Evolutionary conservation across 1,140 invertebrate species (phyloP).

Genomic region (Melanaphis sacchari): DNA sequence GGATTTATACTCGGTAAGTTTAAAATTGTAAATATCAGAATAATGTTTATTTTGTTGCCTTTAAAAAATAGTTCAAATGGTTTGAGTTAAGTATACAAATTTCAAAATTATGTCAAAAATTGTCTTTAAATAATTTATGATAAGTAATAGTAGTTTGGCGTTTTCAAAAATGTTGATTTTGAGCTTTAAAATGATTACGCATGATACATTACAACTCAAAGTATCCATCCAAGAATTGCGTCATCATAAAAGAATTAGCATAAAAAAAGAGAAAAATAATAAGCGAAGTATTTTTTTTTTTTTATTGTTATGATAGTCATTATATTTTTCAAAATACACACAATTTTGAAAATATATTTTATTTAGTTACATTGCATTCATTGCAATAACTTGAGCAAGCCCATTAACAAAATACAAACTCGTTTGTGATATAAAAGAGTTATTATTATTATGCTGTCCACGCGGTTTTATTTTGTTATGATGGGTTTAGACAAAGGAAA

Average conservation of each 20-base stretch:
- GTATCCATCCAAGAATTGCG: background rate
- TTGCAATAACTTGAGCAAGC: background rate
- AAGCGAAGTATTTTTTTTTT: slow-evolving; percentile 7
- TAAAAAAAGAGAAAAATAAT: background rate
- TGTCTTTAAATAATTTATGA: background rate
- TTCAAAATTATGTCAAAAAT: background rate
- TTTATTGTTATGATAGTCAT: background rate
- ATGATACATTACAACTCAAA: background rate
- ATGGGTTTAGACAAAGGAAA: background rate
- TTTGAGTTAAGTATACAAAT: background rate
- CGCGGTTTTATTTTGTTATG: background rate
- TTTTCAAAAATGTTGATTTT: slow-evolving; percentile 19
- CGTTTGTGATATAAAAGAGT: background rate
- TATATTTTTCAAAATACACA: slow-evolving; percentile 9
- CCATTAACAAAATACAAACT: slow-evolving; percentile 25
- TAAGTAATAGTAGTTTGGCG: background rate
- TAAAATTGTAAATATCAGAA: background rate
- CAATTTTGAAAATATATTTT: background rate
- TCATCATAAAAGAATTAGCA: background rate
- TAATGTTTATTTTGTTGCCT: background rate
- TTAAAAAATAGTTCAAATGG: slow-evolving; percentile 17
- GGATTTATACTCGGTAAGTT: background rate
- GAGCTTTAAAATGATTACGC: background rate
- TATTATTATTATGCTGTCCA: background rate
- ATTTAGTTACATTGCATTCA: background rate